A percentile compares a stretch with the other conserved stretches of the same genome.
phyloP scores from a whole-genome alignment of 2,888 invertebrate species.

The Cyaniris semiargus region DNA sequence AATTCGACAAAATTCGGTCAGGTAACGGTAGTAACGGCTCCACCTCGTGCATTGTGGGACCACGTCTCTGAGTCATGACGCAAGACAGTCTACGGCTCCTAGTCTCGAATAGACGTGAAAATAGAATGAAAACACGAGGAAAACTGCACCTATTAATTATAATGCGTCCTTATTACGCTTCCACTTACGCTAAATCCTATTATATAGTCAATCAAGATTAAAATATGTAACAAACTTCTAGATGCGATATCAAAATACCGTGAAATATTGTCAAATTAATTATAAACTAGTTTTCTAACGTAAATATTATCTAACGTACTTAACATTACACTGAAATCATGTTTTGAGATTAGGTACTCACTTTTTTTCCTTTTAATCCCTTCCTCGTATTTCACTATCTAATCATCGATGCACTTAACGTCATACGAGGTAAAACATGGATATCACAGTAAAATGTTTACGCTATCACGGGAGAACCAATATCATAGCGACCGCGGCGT shows the following conservation, averaged over 20 bases:
- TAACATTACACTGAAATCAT: not conserved
- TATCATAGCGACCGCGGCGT: conserved; percentile 46
- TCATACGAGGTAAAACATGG: conserved; percentile 29
- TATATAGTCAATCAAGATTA: not conserved
- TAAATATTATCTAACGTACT: not conserved
- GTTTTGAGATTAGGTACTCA: not conserved
- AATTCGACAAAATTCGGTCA: conserved; percentile 46
- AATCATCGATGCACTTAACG: conserved; percentile 14
- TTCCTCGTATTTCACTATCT: not conserved
- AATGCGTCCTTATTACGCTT: not conserved
- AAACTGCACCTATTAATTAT: conserved; percentile 14
- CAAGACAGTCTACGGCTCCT: conserved; percentile 38
- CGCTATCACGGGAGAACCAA: conserved; percentile 13
- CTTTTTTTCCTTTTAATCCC: not conserved
- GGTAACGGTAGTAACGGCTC: conserved; percentile 48
- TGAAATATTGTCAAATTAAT: not conserved
- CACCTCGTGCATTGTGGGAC: conserved; percentile 40
- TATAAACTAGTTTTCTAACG: not conserved
- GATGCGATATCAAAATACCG: not conserved
- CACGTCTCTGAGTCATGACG: conserved; percentile 39
- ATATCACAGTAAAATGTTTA: conserved; percentile 33
- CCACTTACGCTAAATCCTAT: not conserved
- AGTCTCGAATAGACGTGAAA: conserved; percentile 38
- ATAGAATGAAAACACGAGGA: conserved; percentile 27
- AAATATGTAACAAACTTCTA: not conserved